These are phyloP conservation scores for Meriones unguiculatus DNA, from an alignment of 2,113 vertebrate species.

Conservation along the genomic window DNA sequence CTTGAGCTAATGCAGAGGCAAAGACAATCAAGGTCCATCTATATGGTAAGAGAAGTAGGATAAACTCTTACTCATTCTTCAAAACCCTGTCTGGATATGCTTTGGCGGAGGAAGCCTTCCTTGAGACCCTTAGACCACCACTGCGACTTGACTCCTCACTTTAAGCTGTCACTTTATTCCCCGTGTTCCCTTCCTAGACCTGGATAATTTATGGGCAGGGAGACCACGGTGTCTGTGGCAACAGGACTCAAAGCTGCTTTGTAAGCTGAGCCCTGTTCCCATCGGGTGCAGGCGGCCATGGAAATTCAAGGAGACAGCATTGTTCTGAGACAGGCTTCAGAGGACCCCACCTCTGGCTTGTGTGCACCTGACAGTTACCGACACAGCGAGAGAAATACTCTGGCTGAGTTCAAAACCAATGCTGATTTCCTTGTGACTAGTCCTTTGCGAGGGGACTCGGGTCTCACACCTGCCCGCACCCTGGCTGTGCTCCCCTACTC, in stretches of 20 bases:
- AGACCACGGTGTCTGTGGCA: neutral
- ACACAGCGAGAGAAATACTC: neutral
- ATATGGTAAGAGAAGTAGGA: neutral
- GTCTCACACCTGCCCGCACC: neutral
- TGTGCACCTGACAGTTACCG: too few relatives aligned
- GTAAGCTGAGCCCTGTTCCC: neutral
- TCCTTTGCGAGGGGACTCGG: neutral
- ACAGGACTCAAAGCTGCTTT: neutral
- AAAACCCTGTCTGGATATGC: slow-evolving; percentile 11
- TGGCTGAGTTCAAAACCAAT: neutral
- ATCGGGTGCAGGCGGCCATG: neutral
- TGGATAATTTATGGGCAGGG: neutral
- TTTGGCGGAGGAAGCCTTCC: neutral
- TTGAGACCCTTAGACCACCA: neutral
- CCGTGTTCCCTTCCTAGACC: neutral
- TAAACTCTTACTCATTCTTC: slow-evolving; percentile 57
- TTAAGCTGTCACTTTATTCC: neutral
- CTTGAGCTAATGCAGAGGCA: neutral
- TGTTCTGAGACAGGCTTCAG: too few relatives aligned
- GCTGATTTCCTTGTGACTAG: too few relatives aligned
- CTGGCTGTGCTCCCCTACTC: neutral
- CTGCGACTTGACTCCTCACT: neutral
- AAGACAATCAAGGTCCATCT: neutral
- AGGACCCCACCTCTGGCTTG: neutral
- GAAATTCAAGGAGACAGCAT: neutral